phyloP scores from a whole-genome alignment of 2,113 vertebrate species.

The Crotalus tigris region DNA sequence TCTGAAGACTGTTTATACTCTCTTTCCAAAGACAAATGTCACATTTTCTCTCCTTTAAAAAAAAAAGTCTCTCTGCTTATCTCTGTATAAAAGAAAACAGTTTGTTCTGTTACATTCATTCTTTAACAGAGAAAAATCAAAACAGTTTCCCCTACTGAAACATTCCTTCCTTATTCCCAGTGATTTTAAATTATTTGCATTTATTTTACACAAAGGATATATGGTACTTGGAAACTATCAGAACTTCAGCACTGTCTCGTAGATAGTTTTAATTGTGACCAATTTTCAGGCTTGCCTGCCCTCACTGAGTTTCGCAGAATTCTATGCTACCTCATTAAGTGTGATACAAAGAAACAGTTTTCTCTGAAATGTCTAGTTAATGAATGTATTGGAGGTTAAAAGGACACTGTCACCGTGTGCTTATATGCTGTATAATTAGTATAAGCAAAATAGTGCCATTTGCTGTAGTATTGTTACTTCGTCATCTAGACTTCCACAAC shows the following conservation, averaged over 20 bases:
- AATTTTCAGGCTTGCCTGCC: not conserved
- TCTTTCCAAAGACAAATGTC: not conserved
- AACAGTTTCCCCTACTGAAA: not conserved
- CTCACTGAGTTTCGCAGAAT: slow-evolving; percentile 6
- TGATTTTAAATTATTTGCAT: not conserved
- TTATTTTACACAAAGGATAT: not conserved
- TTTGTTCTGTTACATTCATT: not conserved
- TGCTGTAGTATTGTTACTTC: not conserved
- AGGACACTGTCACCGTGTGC: not conserved
- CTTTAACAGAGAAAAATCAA: not conserved
- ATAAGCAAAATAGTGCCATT: not conserved
- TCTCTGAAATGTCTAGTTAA: not conserved
- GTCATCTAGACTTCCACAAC: not conserved
- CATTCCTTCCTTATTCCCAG: not conserved
- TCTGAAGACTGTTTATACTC: not conserved
- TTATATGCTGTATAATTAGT: not conserved
- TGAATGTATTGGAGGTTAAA: not conserved
- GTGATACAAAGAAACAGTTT: not conserved
- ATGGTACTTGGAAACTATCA: not conserved
- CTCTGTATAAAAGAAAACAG: not conserved
- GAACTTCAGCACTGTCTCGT: not conserved
- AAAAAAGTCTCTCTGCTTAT: not conserved
- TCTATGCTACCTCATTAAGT: not conserved
- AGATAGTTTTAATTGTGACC: slow-evolving; percentile 11
- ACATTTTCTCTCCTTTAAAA: not conserved